Conservation (phyloP, 1,140 invertebrate genomes). For the Drosophila sp. region DNA sequence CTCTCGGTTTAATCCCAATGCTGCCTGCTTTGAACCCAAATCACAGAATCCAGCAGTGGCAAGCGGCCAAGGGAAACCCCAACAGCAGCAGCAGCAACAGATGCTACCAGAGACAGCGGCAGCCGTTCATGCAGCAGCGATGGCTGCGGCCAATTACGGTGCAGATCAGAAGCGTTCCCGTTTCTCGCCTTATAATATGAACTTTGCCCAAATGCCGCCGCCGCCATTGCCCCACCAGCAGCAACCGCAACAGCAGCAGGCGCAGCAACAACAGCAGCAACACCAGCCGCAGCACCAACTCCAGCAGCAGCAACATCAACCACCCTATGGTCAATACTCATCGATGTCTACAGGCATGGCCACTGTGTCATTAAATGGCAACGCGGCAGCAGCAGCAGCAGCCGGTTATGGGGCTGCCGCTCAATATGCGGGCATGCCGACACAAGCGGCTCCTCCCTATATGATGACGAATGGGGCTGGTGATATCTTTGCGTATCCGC, state of each 20-base stretch:
- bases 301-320: slow-evolving; percentile 39
- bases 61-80: slow-evolving; percentile 24
- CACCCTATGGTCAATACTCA: slow-evolving; percentile 65
- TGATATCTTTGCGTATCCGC: slow-evolving; percentile 71
- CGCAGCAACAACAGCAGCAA: slow-evolving; percentile 37
- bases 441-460: slow-evolving; percentile 71
- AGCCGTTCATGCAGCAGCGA: slow-evolving; percentile 34
- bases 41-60: slow-evolving; percentile 37
- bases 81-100: slow-evolving; percentile 50
- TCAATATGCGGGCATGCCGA: slow-evolving; percentile 53
- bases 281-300: slow-evolving; percentile 35
- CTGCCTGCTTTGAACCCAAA: slow-evolving; percentile 71
- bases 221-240: slow-evolving; percentile 58
- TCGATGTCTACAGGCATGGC: slow-evolving; percentile 72
- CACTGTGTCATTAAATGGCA: slow-evolving; percentile 65
- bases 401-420: slow-evolving; percentile 36
- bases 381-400: slow-evolving; percentile 34
- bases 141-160: slow-evolving; percentile 58
- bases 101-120: slow-evolving; percentile 40
- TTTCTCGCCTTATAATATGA: slow-evolving; percentile 62
- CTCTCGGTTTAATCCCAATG: slow-evolving; percentile 70
- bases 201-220: slow-evolving; percentile 67
- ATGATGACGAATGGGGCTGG: slow-evolving; percentile 59
- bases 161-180: slow-evolving; percentile 69
- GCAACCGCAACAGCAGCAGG: slow-evolving; percentile 29